These are phyloP conservation scores for Paraplagusia blochii DNA, from an alignment of 2,113 vertebrate species.

Conservation along the genomic window DNA sequence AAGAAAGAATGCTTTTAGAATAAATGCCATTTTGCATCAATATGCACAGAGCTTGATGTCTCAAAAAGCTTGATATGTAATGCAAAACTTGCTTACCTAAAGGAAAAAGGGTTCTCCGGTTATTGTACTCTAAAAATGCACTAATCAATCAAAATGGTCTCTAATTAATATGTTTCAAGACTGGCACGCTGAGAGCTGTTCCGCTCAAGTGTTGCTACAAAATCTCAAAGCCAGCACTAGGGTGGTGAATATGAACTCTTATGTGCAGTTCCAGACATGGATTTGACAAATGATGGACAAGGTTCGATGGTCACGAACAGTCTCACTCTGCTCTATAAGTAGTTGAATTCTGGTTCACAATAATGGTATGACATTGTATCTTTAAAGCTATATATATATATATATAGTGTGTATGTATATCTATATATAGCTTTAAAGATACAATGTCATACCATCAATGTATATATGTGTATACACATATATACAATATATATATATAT, in stretches of 20 bases:
- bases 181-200: constrained; percentile 12
- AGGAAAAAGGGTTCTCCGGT: constrained; percentile 7
- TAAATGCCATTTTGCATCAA: constrained; percentile 55
- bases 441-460: no score
- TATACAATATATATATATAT: no score
- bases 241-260: constrained; percentile 61
- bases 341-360: no score
- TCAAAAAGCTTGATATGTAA: neutral
- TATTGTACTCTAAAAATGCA: constrained; percentile 8
- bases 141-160: constrained; percentile 8
- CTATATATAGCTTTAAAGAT: no score
- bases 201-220: constrained; percentile 12
- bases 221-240: constrained; percentile 37
- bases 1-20: constrained; percentile 44
- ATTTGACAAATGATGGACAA: constrained; percentile 51
- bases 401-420: no score
- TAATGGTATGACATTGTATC: constrained; percentile 35
- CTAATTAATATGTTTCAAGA: constrained; percentile 32
- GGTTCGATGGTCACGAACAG: constrained; percentile 69
- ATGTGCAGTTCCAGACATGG: constrained; percentile 42
- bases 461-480: no score
- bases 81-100: constrained; percentile 7
- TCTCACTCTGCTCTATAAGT: constrained; percentile 25
- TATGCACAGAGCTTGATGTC: constrained; percentile 7
- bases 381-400: constrained; percentile 28